Percentiles rank a stretch among this genome's conserved stretches.
These are phyloP conservation scores for Megalops cyprinoides DNA, from an alignment of 2,797 vertebrate genomes.

Conservation along the genomic window DNA sequence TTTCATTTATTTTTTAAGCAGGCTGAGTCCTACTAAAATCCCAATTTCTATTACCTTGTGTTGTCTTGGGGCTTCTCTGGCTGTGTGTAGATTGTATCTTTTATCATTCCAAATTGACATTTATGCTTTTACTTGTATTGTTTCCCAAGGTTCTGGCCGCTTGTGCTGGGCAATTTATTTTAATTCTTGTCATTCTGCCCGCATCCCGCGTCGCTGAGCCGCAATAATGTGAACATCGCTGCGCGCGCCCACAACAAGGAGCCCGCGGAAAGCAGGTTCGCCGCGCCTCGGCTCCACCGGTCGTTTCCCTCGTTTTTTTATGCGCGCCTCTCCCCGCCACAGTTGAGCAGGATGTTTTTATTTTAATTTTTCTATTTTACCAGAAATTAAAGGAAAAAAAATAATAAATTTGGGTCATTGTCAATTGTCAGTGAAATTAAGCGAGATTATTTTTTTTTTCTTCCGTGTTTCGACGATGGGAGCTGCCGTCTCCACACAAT, in stretches of 20 bases:
- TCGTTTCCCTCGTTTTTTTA: too few relatives aligned
- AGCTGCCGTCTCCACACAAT: too few relatives aligned
- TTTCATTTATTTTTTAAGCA: constrained; percentile 62
- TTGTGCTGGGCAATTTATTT: constrained; percentile 81
- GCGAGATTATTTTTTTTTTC: too few relatives aligned
- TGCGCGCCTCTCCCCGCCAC: too few relatives aligned
- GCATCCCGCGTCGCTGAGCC: constrained; percentile 72
- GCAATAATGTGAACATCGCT: constrained; percentile 64
- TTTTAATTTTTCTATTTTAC: too few relatives aligned
- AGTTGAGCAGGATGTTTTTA: too few relatives aligned
- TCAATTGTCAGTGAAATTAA: too few relatives aligned
- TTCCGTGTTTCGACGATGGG: too few relatives aligned
- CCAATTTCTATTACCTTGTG: constrained; percentile 79
- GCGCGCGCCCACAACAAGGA: constrained; percentile 49
- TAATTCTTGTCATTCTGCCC: constrained; percentile 80
- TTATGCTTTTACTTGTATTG: constrained; percentile 86
- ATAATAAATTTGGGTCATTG: too few relatives aligned
- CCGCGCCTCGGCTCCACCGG: neutral
- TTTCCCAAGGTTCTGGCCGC: constrained; percentile 77
- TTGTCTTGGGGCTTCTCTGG: constrained; percentile 83
- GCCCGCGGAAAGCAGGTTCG: neutral
- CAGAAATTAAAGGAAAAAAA: too few relatives aligned
- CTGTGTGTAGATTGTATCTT: constrained; percentile 88
- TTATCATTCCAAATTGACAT: constrained; percentile 88
- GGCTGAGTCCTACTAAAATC: constrained; percentile 47